Conservation (phyloP, 2,797 vertebrate species). For the Clarias pachynema region DNA sequence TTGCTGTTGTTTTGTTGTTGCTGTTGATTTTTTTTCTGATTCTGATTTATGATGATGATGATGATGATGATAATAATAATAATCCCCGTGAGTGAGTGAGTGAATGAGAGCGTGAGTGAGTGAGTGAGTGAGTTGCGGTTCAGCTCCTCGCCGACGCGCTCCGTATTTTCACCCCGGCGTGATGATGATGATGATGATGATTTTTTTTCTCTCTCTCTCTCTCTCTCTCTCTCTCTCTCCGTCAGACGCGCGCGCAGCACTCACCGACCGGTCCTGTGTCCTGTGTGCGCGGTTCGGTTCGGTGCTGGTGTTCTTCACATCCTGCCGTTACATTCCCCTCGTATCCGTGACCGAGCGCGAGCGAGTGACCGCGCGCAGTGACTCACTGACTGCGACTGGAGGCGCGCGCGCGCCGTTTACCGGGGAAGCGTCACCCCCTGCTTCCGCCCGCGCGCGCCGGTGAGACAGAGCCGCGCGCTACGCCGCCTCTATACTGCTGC, state of each 20-base stretch:
- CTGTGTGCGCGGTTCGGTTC: background rate
- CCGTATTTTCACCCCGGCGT: slow-evolving; percentile 10
- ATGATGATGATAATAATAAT: background rate
- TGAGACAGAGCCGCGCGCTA: slow-evolving; percentile 7
- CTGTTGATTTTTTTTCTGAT: no score
- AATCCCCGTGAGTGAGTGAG: background rate
- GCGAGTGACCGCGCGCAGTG: slow-evolving; percentile 1
- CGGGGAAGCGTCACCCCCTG: slow-evolving; percentile 30
- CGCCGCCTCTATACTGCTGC: slow-evolving; percentile 16
- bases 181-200: background rate
- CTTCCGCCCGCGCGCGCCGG: slow-evolving; percentile 21
- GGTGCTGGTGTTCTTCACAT: slow-evolving; percentile 22
- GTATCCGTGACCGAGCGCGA: slow-evolving; percentile 3
- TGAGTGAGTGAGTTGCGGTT: background rate
- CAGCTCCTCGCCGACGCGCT: slow-evolving; percentile 13
- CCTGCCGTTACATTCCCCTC: slow-evolving; percentile 17
- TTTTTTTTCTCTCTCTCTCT: no score
- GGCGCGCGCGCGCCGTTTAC: slow-evolving; percentile 33
- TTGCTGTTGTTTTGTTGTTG: no score
- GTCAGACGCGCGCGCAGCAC: slow-evolving; percentile 14
- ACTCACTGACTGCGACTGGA: slow-evolving; percentile 39
- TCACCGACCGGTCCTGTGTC: slow-evolving; percentile 13
- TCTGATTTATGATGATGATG: no score
- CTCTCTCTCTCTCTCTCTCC: no score
- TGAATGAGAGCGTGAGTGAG: no score